Base-by-base conservation (phyloP, 2,888 invertebrate genomes). In the Anticlea derivata region DNA sequence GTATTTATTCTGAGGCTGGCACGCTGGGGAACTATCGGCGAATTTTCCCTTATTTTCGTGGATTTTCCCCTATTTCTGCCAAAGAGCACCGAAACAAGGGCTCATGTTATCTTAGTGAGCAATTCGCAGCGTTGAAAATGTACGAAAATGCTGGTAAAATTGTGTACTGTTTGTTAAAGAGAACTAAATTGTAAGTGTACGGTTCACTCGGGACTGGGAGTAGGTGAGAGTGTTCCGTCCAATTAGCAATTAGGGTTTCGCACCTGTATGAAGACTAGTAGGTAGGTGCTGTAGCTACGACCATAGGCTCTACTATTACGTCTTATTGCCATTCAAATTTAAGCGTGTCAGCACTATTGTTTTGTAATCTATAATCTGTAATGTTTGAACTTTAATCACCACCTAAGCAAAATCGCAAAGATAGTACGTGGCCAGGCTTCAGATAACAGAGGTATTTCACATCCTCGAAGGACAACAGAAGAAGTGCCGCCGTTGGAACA, bases 1-100 rank as follows among this genome's bases (percentile, higher is more conserved):
- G 63, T 17, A 17, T 17, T 17, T 17, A 17, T 17, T 17, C 17
- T 17, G 17, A 17, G 17, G 17, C 17, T 41, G 68, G 79, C n/a
- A n/a, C n/a, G n/a, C 45, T 41, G 68, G 79, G 78, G 76, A 80
- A 84, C 83, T 84, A 83, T 86, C 72, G 68, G 70, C 72, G 74
- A 83, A 78, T 84, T 83, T 52, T 78, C 74, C 67, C 51, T 41
- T 35, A 51, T 46, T 51, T 85, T 77, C 73, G 66, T 65, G 78
- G 79, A 77, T 83, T 84, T 83, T 70, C 71, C 67, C 65, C 70
- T 70, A 66, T 70, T 66, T 69, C 41, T 33, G 11, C n/a, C 12
- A 23, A 46, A 44, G 44, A 39, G 50, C 40, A 35, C 39, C 23
- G 40, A 10, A 52, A 44, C 52, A 44, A 51, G 47, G 44, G 44